Conservation (phyloP, 2,797 vertebrate species). For the Pseudomugil tenellus region DNA sequence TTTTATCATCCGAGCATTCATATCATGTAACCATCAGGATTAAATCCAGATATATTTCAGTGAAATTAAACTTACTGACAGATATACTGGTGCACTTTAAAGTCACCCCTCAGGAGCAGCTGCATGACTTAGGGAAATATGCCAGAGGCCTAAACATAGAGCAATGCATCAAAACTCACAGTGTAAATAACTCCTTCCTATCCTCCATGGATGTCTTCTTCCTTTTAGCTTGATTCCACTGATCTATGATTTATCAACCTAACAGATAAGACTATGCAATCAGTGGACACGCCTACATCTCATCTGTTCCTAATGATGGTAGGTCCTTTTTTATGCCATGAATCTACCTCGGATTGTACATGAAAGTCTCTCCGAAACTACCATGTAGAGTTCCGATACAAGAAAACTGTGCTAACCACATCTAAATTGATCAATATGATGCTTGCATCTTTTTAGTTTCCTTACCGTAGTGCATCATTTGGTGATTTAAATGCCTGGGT, state of each 20-base stretch:
- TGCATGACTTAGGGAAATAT: neutral
- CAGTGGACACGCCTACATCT: conserved; percentile 12
- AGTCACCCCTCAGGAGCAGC: neutral
- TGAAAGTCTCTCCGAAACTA: neutral
- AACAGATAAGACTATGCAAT: neutral
- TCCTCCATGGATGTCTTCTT: neutral
- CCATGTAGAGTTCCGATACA: neutral
- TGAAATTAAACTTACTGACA: neutral
- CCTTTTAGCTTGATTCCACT: neutral
- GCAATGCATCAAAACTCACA: neutral
- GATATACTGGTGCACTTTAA: neutral
- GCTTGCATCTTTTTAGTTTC: conserved; percentile 1
- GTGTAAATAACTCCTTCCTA: neutral
- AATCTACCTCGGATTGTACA: neutral
- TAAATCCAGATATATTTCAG: neutral
- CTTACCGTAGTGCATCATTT: conserved; percentile 8
- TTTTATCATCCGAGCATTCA: neutral
- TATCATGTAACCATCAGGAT: neutral
- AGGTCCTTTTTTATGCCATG: neutral
- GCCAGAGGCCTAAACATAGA: neutral
- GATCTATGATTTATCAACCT: neutral
- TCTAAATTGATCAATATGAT: neutral
- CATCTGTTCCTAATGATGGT: conserved; percentile 6
- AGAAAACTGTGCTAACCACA: neutral
- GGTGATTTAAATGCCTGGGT: conserved; percentile 7